Conservation (phyloP, 1,140 invertebrate genomes). For the Ips nitidus region DNA sequence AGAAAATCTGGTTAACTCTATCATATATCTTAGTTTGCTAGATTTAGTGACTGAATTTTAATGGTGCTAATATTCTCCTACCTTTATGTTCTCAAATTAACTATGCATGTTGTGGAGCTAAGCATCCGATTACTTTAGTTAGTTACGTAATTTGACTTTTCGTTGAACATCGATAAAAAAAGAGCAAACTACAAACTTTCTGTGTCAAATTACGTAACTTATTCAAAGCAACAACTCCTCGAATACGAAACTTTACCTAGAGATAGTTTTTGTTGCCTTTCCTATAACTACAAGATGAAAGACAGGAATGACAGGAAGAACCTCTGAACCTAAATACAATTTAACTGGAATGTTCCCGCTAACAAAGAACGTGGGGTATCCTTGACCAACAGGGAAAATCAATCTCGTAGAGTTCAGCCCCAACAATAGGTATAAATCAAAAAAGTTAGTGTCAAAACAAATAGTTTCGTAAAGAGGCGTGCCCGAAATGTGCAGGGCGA, state of each 20-base stretch:
- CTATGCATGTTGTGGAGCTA: not conserved
- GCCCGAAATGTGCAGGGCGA: conserved; percentile 19
- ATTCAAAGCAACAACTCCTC: too few species aligned
- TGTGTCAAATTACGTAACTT: too few species aligned
- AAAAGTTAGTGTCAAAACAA: conserved; percentile 35
- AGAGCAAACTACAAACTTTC: too few species aligned
- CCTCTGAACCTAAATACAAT: too few species aligned
- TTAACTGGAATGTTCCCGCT: too few species aligned
- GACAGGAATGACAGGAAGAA: too few species aligned
- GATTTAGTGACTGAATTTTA: conserved; percentile 17
- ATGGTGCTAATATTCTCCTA: not conserved
- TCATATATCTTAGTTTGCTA: conserved; percentile 13
- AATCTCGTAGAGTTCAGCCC: not conserved
- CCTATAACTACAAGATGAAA: too few species aligned
- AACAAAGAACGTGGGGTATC: not conserved
- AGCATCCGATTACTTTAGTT: too few species aligned
- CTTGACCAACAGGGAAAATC: not conserved
- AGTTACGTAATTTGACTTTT: too few species aligned
- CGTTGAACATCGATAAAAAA: too few species aligned
- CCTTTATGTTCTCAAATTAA: not conserved
- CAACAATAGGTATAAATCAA: conserved; percentile 30
- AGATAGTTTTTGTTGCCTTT: too few species aligned
- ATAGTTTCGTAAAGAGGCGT: conserved; percentile 28
- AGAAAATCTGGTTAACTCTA: conserved; percentile 22
- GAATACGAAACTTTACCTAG: too few species aligned